phyloP scores from a whole-genome alignment of 2,888 invertebrate species.

The Chymomyza caudatula region DNA sequence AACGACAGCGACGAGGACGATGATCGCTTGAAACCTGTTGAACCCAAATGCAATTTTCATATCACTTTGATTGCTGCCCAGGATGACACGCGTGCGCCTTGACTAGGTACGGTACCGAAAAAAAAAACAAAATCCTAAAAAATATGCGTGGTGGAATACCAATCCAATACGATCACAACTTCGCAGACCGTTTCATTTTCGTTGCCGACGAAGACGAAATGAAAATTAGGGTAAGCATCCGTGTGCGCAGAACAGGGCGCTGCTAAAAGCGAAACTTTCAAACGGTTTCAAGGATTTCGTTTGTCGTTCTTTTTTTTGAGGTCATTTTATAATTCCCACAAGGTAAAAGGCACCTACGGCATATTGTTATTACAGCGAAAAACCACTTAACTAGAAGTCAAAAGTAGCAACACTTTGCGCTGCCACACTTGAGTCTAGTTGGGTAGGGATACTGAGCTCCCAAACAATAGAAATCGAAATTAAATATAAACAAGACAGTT shows the following conservation, averaged over 20 bases:
- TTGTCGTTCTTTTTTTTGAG: slow-evolving; percentile 33
- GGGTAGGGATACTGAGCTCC: not conserved
- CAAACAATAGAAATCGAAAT: slow-evolving; percentile 69
- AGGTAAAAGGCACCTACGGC: not conserved
- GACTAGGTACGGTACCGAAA: slow-evolving; percentile 50
- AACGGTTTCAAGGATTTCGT: slow-evolving; percentile 70
- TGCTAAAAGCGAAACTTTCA: slow-evolving; percentile 68
- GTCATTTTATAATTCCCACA: slow-evolving; percentile 65
- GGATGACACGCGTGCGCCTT: slow-evolving; percentile 70
- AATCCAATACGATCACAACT: slow-evolving; percentile 16
- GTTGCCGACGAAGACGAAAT: slow-evolving; percentile 47
- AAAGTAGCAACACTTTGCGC: slow-evolving; percentile 60
- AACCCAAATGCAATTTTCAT: slow-evolving; percentile 74
- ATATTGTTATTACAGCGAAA: slow-evolving; percentile 29
- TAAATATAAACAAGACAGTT: slow-evolving; percentile 65
- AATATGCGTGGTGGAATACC: slow-evolving; percentile 57
- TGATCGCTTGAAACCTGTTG: slow-evolving; percentile 61
- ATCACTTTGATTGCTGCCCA: slow-evolving; percentile 75
- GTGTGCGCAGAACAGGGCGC: not conserved
- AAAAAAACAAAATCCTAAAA: slow-evolving; percentile 7
- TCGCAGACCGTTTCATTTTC: slow-evolving; percentile 47
- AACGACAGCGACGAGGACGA: slow-evolving; percentile 28
- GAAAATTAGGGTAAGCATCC: slow-evolving; percentile 66
- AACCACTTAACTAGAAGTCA: slow-evolving; percentile 64
- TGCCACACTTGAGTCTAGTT: slow-evolving; percentile 45